phyloP scores from a whole-genome alignment of 64 coral and sea anemone genomes.

The Hydrozoanthus tunicans region DNA sequence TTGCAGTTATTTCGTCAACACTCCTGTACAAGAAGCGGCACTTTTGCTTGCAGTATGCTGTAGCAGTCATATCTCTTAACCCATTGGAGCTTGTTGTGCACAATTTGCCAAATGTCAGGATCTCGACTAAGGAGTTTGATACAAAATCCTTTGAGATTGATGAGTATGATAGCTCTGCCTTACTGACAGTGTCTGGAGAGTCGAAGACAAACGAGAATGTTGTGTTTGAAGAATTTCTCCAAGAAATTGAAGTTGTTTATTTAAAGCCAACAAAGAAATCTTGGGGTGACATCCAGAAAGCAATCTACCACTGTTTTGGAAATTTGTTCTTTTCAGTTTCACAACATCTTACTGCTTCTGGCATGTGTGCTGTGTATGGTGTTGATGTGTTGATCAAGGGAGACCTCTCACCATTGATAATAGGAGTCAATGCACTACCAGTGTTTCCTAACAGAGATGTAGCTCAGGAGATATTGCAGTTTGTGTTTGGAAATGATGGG shows the following conservation, averaged over 20 bases:
- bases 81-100: constrained; percentile 75
- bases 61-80: constrained; percentile 61
- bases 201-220: constrained; percentile 17
- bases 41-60: constrained; percentile 84
- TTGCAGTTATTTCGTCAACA: constrained; percentile 58
- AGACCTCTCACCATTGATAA: constrained; percentile 1
- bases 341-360: constrained; percentile 47
- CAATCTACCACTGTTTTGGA: constrained; percentile 47
- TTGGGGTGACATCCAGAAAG: constrained; percentile 66
- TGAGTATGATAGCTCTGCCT: constrained; percentile 58
- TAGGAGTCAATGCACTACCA: constrained; percentile 67
- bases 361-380: constrained; percentile 47
- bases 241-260: constrained; percentile 60
- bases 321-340: constrained; percentile 63
- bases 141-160: constrained; percentile 44
- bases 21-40: constrained; percentile 63
- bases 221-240: constrained; percentile 65
- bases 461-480: constrained; percentile 21
- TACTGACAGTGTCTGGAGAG: constrained; percentile 29
- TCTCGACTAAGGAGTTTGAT: constrained; percentile 42
- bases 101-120: constrained; percentile 66
- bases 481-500: not conserved
- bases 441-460: constrained; percentile 35
- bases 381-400: constrained; percentile 50
- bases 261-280: constrained; percentile 21